phyloP scores from a whole-genome alignment of 2,888 invertebrate species.

The Nymphalis polychloros region DNA sequence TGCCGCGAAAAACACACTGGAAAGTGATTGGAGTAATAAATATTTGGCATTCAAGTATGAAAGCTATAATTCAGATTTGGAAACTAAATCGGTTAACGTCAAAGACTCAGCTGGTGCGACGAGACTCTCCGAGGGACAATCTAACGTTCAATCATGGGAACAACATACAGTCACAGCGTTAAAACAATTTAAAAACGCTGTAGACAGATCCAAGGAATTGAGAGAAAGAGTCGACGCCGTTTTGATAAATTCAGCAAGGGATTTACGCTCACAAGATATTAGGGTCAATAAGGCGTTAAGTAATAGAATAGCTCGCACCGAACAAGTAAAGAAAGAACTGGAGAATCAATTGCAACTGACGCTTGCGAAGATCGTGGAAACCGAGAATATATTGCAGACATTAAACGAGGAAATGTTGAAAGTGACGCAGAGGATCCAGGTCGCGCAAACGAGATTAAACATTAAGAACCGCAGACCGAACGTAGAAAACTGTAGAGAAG shows the following conservation, averaged over 20 bases:
- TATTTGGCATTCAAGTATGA: constrained; percentile 89
- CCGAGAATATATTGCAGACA: constrained; percentile 69
- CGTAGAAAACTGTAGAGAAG: constrained; percentile 74
- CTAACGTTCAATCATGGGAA: constrained; percentile 91
- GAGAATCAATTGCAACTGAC: constrained; percentile 85
- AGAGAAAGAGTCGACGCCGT: constrained; percentile 87
- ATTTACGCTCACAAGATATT: constrained; percentile 90
- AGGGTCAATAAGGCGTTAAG: constrained; percentile 88
- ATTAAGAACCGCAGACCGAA: constrained; percentile 68
- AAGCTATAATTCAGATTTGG: constrained; percentile 84
- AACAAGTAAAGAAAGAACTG: constrained; percentile 86
- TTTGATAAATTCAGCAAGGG: constrained; percentile 88
- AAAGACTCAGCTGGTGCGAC: constrained; percentile 91
- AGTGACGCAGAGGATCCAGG: constrained; percentile 69
- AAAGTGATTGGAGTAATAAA: constrained; percentile 96
- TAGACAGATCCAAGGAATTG: constrained; percentile 87
- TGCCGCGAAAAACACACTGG: constrained; percentile 88
- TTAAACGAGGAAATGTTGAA: constrained; percentile 71
- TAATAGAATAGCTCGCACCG: constrained; percentile 87
- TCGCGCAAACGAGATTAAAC: constrained; percentile 72
- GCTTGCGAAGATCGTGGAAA: constrained; percentile 67
- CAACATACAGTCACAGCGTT: constrained; percentile 88
- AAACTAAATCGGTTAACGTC: constrained; percentile 85
- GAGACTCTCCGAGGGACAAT: constrained; percentile 90
- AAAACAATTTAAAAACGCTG: constrained; percentile 86